Evolutionary conservation across 1,140 invertebrate species (phyloP).

Genomic region (Nephila pilipes): DNA sequence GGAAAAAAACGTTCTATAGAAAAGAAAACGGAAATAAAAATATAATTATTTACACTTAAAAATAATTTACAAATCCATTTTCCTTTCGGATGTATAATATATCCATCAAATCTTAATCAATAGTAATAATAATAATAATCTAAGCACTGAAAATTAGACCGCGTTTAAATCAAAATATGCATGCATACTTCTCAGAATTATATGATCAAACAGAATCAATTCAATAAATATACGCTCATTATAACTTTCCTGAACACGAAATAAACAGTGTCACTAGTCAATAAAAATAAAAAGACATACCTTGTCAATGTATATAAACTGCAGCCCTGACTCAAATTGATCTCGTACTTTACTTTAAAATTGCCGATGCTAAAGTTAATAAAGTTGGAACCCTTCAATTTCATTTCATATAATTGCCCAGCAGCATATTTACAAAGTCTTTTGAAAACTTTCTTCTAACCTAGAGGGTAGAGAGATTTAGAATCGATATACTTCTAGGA

Average conservation of each 20-base stretch:
- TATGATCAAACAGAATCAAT: too few species aligned
- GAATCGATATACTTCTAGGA: conserved; percentile 8
- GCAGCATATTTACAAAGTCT: background rate
- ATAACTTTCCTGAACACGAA: background rate
- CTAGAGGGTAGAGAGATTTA: background rate
- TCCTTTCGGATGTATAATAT: too few species aligned
- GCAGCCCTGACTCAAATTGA: background rate
- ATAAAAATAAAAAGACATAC: background rate
- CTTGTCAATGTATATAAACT: background rate
- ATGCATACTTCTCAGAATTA: too few species aligned
- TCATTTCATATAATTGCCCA: background rate
- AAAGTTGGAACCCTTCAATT: background rate
- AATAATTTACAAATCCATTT: too few species aligned
- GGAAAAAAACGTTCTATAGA: too few species aligned
- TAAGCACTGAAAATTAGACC: too few species aligned
- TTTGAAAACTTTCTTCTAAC: conserved; percentile 20
- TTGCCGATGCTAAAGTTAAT: background rate
- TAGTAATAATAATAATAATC: too few species aligned
- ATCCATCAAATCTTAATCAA: too few species aligned
- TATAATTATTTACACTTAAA: too few species aligned
- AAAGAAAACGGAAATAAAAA: too few species aligned
- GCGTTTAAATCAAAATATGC: too few species aligned
- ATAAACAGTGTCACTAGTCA: background rate
- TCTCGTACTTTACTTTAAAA: background rate
- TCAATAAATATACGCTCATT: background rate